Conservation (phyloP, 2,888 invertebrate species). For the Diplolepis rosae region DNA sequence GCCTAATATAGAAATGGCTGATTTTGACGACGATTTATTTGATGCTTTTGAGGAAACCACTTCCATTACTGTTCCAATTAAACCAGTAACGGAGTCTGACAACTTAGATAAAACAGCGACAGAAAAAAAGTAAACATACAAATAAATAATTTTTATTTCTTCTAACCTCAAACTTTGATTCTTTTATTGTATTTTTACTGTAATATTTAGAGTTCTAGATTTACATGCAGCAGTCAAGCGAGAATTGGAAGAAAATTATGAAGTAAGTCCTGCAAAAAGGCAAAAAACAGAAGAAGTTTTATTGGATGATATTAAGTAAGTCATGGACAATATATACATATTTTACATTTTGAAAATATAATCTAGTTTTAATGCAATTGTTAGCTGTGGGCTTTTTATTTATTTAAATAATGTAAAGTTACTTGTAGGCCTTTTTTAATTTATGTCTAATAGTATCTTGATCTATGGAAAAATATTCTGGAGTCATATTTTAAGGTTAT, state of each 20-base stretch:
- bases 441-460: too few relatives aligned
- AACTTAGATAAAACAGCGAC: conserved; percentile 32
- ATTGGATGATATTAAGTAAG: conserved; percentile 69
- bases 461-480: too few relatives aligned
- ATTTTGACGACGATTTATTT: conserved; percentile 70
- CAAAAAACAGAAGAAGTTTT: conserved; percentile 59
- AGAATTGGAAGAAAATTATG: conserved; percentile 56
- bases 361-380: neutral
- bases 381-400: neutral
- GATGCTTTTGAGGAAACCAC: conserved; percentile 70
- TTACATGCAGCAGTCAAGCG: conserved; percentile 32
- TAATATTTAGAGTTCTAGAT: conserved; percentile 11
- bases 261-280: conserved; percentile 54
- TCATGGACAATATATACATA: too few relatives aligned
- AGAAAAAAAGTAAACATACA: conserved; percentile 41
- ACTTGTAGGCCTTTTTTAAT: neutral
- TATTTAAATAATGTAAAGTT: neutral
- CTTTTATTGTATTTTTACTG: neutral
- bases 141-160: neutral
- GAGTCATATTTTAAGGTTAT: neutral
- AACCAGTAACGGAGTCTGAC: conserved; percentile 39
- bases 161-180: conserved; percentile 30
- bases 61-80: conserved; percentile 57
- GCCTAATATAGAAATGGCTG: conserved; percentile 60
- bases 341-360: neutral